These are phyloP conservation scores for Acropternis orthonyx DNA, from an alignment of 2,797 vertebrate species.

Conservation along the genomic window DNA sequence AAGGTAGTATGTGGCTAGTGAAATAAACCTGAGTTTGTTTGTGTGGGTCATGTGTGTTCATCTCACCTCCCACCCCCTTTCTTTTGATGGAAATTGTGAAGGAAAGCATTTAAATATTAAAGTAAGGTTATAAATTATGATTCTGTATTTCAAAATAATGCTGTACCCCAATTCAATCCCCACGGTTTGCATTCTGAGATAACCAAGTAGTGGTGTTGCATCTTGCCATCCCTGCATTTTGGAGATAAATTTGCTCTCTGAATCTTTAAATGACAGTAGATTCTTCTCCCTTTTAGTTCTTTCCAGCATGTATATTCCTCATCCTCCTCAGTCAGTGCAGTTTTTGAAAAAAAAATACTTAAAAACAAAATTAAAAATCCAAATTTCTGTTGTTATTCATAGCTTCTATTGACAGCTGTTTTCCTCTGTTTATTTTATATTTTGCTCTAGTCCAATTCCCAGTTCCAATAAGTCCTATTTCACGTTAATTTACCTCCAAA, in stretches of 20 bases:
- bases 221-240: neutral
- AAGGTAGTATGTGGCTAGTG: neutral
- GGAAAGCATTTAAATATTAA: neutral
- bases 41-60: neutral
- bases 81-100: neutral
- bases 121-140: neutral
- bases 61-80: neutral
- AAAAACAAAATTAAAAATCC: neutral
- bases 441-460: neutral
- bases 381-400: neutral
- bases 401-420: neutral
- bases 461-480: neutral
- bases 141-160: neutral
- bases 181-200: neutral
- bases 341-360: neutral
- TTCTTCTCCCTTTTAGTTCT: neutral
- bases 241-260: neutral
- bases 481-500: constrained; percentile 32
- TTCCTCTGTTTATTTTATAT: neutral
- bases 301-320: neutral
- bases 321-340: neutral
- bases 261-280: neutral
- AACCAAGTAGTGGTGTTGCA: neutral
- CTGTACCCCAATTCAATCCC: neutral
- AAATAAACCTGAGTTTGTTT: neutral